Evolutionary conservation across 2,797 vertebrate species (phyloP), one percentile per base, ranked within the genome.

Genomic region (Nannoperca australis): DNA sequence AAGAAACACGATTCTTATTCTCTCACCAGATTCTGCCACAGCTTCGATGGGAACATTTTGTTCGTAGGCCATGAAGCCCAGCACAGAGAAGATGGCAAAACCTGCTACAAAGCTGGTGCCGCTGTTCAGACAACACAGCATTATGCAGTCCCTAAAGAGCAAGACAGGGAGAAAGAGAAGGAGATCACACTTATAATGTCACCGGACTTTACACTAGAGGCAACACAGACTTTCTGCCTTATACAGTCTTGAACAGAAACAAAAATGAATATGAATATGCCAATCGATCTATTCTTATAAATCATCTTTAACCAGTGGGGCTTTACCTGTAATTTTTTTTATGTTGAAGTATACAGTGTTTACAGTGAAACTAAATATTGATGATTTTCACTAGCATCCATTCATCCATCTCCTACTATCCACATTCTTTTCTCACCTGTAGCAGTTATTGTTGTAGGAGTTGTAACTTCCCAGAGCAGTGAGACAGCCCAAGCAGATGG

Each of bases 11-110:
- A 56, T 32, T 24, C 13, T 51, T 22, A 36, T 53, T 79, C 60
- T 93, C 97, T 94, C 79, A 99, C 98, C 98, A 70, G 98, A 99
- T 88, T 99, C 98, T 27, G 98, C 98, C 86, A 99, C 98, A 71
- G 97, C 97, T 32, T 97, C 97, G 32, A 99, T 99, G 49, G 98
- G 97, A 70, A 99, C 98, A 0, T 96, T 96, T 92, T 99, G 98
- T 55, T 99, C 98, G 0, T 95, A 98, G 8, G 98, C 98, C 98
- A 99, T 99, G 92, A 99, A 99, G 81, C 98, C 98, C 90, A 99
- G 95, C 82, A 99, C 98, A 2, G 98, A 99, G 95, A 99, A 99
- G 93, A 99, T 99, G 73, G 98, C 98, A 81, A 99, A 99, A 79
- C 98, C 98, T 54, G 98, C 98, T 73, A 99, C 92, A 20, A 99